A percentile compares a stretch with the other conserved stretches of the same genome.
Conservation (phyloP, 2,113 vertebrate species). For the Zapus hudsonius region DNA sequence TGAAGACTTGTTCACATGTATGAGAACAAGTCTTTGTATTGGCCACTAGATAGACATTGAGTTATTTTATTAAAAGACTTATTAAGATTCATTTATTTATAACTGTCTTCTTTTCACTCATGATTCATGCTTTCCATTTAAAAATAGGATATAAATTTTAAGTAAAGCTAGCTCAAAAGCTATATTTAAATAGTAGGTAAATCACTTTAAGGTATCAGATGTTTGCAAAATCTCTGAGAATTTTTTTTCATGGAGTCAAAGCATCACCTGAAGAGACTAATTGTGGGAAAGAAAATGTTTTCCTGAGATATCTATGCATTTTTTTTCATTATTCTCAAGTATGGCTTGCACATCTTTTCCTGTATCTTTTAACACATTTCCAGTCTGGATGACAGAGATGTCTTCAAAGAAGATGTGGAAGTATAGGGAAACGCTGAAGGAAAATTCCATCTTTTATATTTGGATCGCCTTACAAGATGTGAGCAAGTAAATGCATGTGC, state of each 20-base stretch:
- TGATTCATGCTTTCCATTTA: slow-evolving; percentile 14
- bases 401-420: slow-evolving; percentile 5
- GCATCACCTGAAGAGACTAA: background rate
- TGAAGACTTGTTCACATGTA: background rate
- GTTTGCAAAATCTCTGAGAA: background rate
- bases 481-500: background rate
- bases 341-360: background rate
- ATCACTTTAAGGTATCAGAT: background rate
- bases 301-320: background rate
- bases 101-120: background rate
- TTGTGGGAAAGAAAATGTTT: slow-evolving; percentile 24
- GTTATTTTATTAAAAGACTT: slow-evolving; percentile 7
- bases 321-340: background rate
- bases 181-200: slow-evolving; percentile 19
- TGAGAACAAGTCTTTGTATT: background rate
- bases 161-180: slow-evolving; percentile 8
- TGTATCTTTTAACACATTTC: slow-evolving; percentile 15
- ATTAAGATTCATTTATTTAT: background rate
- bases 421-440: slow-evolving; percentile 26
- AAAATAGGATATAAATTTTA: slow-evolving; percentile 7
- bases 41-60: slow-evolving; percentile 47
- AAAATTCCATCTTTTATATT: background rate
- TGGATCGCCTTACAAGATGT: background rate
- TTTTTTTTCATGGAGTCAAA: slow-evolving; percentile 13
- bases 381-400: background rate